Conservation (phyloP, 2,797 vertebrate genomes). For the Aplochiton taeniatus region DNA sequence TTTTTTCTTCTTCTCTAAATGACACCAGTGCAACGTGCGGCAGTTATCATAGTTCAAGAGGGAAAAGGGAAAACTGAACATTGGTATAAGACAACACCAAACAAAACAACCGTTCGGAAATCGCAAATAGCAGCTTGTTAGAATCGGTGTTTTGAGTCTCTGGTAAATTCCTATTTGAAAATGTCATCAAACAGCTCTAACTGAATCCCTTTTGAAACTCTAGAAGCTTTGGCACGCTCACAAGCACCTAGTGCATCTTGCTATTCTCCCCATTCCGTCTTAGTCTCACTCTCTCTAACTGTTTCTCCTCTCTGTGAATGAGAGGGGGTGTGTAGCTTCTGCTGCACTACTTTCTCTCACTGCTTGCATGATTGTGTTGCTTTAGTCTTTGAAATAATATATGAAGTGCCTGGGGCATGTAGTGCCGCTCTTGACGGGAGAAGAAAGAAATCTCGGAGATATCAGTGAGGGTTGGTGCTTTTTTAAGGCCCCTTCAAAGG, state of each 20-base stretch:
- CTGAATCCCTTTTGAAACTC: conserved; percentile 37
- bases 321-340: conserved; percentile 33
- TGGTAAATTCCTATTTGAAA: conserved; percentile 33
- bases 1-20: background rate
- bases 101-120: background rate
- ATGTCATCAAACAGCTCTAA: conserved; percentile 30
- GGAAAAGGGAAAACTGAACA: background rate
- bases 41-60: background rate
- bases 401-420: conserved; percentile 47
- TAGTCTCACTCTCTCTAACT: conserved; percentile 8
- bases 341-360: conserved; percentile 39
- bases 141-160: conserved; percentile 5
- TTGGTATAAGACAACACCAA: conserved; percentile 12
- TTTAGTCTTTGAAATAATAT: conserved; percentile 65
- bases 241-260: conserved; percentile 20
- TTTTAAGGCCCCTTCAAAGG: conserved; percentile 61
- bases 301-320: background rate
- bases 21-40: background rate
- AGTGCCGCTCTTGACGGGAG: conserved; percentile 48
- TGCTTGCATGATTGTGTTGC: conserved; percentile 53
- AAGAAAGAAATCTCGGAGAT: conserved; percentile 63
- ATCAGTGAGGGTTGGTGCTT: conserved; percentile 44
- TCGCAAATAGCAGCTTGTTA: background rate
- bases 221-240: conserved; percentile 22
- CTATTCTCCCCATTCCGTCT: background rate